These are phyloP conservation scores for Mystacides longicornis DNA, from an alignment of 2,888 invertebrate genomes.

Conservation along the genomic window DNA sequence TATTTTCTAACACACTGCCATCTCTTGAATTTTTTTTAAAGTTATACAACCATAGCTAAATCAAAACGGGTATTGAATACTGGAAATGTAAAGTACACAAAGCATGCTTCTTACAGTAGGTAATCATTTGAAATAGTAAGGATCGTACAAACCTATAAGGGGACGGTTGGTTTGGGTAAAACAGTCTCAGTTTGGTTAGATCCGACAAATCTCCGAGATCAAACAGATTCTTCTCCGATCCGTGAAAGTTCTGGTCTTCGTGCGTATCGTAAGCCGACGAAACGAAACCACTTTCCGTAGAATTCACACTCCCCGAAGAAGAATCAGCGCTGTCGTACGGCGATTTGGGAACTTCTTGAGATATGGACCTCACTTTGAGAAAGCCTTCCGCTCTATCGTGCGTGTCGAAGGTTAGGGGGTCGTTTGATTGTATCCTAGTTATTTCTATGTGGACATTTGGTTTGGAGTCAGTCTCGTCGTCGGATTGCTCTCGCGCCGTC, in stretches of 20 bases:
- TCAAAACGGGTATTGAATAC: too few relatives aligned
- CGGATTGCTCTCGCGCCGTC: slow-evolving; percentile 12
- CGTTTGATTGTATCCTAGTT: slow-evolving; percentile 18
- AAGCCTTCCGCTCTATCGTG: neutral
- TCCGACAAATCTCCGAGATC: slow-evolving; percentile 47
- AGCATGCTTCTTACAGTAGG: too few relatives aligned
- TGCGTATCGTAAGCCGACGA: slow-evolving; percentile 20
- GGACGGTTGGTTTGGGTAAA: slow-evolving; percentile 40
- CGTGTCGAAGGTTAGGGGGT: neutral
- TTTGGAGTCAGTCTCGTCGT: slow-evolving; percentile 20
- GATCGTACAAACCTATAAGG: slow-evolving; percentile 42
- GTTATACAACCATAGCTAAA: too few relatives aligned
- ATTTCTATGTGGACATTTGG: slow-evolving; percentile 22
- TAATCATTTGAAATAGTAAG: too few relatives aligned
- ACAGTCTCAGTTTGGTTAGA: slow-evolving; percentile 41
- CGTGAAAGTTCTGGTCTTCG: slow-evolving; percentile 11
- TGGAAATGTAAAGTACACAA: too few relatives aligned
- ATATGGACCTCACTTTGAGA: slow-evolving; percentile 3
- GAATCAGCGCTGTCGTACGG: slow-evolving; percentile 25
- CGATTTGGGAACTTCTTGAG: slow-evolving; percentile 13
- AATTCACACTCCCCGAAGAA: slow-evolving; percentile 21
- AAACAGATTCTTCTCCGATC: slow-evolving; percentile 38
- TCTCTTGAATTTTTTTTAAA: too few relatives aligned
- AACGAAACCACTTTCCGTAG: slow-evolving; percentile 23
- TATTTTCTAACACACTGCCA: too few relatives aligned